Conservation (phyloP, 37 sponge, comb jelly and placozoan genomes). For the Ephydatia muelleri region DNA sequence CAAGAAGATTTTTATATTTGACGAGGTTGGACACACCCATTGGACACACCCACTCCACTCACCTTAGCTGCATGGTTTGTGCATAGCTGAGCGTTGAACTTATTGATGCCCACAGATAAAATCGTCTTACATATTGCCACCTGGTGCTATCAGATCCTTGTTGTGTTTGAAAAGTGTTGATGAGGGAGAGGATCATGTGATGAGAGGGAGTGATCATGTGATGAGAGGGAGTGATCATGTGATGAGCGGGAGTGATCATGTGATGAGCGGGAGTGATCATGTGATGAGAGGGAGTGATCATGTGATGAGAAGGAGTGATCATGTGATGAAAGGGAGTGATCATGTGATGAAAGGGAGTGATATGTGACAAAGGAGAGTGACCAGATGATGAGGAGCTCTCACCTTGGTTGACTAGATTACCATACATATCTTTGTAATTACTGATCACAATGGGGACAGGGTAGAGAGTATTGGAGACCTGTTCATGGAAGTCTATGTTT, state of each 20-base stretch:
- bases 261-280: background rate
- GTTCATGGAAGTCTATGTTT: background rate
- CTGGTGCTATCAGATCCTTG: constrained; percentile 12
- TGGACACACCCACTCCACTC: background rate
- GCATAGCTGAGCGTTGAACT: constrained; percentile 34
- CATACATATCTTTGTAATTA: constrained; percentile 11
- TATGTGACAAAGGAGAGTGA: background rate
- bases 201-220: background rate
- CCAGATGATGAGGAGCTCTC: no score
- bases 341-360: background rate
- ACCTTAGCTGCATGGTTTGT: constrained; percentile 34
- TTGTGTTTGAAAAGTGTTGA: no score
- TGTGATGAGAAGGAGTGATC: background rate
- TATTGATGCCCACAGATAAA: constrained; percentile 46
- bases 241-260: background rate
- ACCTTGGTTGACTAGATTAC: constrained; percentile 30
- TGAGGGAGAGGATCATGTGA: background rate
- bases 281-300: background rate
- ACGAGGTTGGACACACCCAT: background rate
- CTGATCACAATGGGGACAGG: constrained; percentile 43
- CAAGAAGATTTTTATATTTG: constrained; percentile 13
- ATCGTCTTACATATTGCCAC: constrained; percentile 63
- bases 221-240: background rate
- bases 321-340: background rate
- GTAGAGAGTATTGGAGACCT: constrained; percentile 12